phyloP scores from a whole-genome alignment of 2,888 invertebrate species.

The Yponomeuta evonymella region DNA sequence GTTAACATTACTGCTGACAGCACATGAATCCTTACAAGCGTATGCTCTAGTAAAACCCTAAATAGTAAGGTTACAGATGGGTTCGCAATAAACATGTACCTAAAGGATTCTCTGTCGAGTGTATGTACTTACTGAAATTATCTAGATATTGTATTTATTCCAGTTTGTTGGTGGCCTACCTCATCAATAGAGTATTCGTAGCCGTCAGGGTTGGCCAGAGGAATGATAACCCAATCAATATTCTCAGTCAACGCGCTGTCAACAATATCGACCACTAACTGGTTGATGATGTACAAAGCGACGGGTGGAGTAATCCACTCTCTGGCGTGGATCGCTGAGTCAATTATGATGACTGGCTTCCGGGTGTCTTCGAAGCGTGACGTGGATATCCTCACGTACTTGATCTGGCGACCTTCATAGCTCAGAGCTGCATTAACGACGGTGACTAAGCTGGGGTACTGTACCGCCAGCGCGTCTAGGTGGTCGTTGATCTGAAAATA shows the following conservation, averaged over 20 bases:
- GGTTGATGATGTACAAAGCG: conserved; percentile 80
- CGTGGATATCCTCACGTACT: conserved; percentile 77
- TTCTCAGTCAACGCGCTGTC: conserved; percentile 67
- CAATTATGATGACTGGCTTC: conserved; percentile 77
- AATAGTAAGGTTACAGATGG: no score
- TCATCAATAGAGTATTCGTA: conserved; percentile 78
- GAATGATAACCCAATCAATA: conserved; percentile 82
- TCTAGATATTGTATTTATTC: no score
- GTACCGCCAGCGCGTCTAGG: conserved; percentile 51
- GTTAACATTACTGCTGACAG: no score
- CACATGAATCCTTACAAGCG: no score
- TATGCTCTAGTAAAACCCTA: no score
- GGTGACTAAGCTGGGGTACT: conserved; percentile 66
- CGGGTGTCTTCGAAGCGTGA: conserved; percentile 53
- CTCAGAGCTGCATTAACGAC: conserved; percentile 75
- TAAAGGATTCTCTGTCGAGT: background rate
- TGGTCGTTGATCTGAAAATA: conserved; percentile 67
- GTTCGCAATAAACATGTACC: no score
- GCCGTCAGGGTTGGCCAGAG: conserved; percentile 84
- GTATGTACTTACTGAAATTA: no score
- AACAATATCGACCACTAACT: conserved; percentile 75
- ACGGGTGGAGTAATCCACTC: conserved; percentile 85
- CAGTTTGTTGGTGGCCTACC: conserved; percentile 36
- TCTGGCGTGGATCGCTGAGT: conserved; percentile 79
- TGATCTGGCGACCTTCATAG: conserved; percentile 77